Percentiles rank a stretch among this genome's conserved stretches.
These are phyloP conservation scores for Hydra vulgaris DNA, from an alignment of 30 jellyfish, hydroid and myxozoan genomes.

Conservation along the genomic window DNA sequence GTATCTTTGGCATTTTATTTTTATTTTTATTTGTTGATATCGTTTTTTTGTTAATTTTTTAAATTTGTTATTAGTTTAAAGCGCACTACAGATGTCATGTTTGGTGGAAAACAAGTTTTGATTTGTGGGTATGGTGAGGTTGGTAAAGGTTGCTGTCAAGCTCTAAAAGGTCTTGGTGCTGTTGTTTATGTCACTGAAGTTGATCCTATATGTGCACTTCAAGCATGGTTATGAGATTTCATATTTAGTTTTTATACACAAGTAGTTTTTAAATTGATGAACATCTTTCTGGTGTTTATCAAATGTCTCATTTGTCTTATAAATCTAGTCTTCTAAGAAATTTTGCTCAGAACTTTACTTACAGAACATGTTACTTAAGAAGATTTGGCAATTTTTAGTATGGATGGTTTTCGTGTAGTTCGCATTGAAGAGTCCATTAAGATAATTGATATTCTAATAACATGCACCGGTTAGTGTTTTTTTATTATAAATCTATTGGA, in stretches of 20 bases:
- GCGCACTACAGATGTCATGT: slow-evolving; percentile 96
- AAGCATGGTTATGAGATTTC: slow-evolving; percentile 76
- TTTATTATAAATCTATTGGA: background rate
- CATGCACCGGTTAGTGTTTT: slow-evolving; percentile 86
- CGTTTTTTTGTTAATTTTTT: background rate
- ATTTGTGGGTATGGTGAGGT: slow-evolving; percentile 98
- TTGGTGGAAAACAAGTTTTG: slow-evolving; percentile 96
- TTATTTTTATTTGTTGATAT: background rate
- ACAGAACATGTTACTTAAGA: background rate
- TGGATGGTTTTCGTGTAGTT: slow-evolving; percentile 98
- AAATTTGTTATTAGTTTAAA: slow-evolving; percentile 38
- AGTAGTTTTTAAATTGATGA: no score
- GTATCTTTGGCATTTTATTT: no score
- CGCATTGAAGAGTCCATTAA: slow-evolving; percentile 85
- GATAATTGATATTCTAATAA: slow-evolving; percentile 67
- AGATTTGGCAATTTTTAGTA: slow-evolving; percentile 37
- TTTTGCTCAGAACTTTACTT: background rate
- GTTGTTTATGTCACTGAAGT: slow-evolving; percentile 91
- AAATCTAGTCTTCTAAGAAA: background rate
- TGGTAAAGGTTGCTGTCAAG: slow-evolving; percentile 98
- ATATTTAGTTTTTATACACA: no score
- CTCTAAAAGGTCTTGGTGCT: slow-evolving; percentile 95
- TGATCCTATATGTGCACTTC: slow-evolving; percentile 99
- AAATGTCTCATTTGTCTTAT: no score
- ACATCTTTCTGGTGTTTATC: background rate